These are phyloP conservation scores for Crossocerus cetratus DNA, from an alignment of 2,888 invertebrate species.

Conservation along the genomic window DNA sequence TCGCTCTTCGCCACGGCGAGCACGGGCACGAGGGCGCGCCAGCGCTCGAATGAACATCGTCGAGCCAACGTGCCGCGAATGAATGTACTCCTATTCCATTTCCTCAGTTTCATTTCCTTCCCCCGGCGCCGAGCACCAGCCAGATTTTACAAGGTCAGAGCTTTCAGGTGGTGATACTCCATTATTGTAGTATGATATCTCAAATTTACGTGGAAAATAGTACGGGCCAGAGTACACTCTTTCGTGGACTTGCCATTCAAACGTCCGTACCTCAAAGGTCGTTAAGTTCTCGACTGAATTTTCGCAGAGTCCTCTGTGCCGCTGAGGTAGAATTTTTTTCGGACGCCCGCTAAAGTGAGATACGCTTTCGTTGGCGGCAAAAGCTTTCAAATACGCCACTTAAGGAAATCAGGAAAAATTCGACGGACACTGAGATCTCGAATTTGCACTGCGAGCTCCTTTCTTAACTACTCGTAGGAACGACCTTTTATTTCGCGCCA, in stretches of 20 bases:
- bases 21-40: background rate
- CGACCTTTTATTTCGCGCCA: background rate
- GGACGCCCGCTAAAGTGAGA: background rate
- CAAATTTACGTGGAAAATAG: background rate
- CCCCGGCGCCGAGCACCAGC: background rate
- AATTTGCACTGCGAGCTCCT: slow-evolving; percentile 1
- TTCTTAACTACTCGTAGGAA: background rate
- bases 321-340: background rate
- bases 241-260: background rate
- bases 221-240: background rate
- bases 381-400: background rate
- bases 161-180: background rate
- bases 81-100: background rate
- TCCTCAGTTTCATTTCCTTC: background rate
- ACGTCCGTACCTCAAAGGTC: background rate
- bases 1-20: background rate
- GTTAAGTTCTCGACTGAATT: background rate
- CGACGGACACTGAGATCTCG: background rate
- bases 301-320: background rate
- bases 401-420: background rate
- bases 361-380: background rate
- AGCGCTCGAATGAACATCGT: slow-evolving; percentile 1
- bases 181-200: background rate
- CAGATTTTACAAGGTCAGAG: slow-evolving; percentile 2
- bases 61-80: background rate